Conservation (phyloP, 2,113 vertebrate genomes). For the Pseudopipra pipra region DNA sequence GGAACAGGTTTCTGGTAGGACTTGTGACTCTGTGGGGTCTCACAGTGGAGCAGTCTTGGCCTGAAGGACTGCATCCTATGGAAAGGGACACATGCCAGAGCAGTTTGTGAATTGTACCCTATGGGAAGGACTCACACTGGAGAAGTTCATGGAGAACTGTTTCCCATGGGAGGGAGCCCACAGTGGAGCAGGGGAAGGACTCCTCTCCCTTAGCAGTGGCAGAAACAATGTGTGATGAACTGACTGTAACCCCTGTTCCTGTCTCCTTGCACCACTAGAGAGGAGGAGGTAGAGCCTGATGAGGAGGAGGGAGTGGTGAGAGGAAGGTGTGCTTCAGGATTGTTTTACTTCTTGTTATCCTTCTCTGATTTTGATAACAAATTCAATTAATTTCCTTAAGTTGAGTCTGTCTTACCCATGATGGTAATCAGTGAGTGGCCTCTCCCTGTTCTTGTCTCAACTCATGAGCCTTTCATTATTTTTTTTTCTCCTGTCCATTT, state of each 20-base stretch:
- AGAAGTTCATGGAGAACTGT: not conserved
- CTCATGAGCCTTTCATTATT: not conserved
- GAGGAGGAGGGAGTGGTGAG: not conserved
- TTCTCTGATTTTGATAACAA: not conserved
- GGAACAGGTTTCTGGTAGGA: not conserved
- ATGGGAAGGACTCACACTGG: not conserved
- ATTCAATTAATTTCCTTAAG: not conserved
- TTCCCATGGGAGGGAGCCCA: too few species aligned
- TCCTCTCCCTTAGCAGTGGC: not conserved
- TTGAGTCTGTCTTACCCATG: not conserved
- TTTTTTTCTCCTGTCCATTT: not conserved
- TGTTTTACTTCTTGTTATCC: not conserved
- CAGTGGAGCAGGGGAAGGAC: not conserved
- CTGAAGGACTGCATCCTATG: not conserved
- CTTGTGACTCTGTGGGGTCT: not conserved
- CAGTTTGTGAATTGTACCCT: too few species aligned
- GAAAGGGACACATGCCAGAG: not conserved
- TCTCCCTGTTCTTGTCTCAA: not conserved
- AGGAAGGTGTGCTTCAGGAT: not conserved
- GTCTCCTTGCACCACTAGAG: not conserved
- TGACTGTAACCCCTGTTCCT: not conserved
- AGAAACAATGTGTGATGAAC: not conserved
- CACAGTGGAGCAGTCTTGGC: not conserved
- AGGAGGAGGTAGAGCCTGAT: too few species aligned
- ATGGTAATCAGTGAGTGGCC: not conserved